A percentile compares a stretch with the other conserved stretches of the same genome.
These are phyloP conservation scores for Esox masquinongy DNA, from an alignment of 2,797 vertebrate genomes.

Conservation along the genomic window DNA sequence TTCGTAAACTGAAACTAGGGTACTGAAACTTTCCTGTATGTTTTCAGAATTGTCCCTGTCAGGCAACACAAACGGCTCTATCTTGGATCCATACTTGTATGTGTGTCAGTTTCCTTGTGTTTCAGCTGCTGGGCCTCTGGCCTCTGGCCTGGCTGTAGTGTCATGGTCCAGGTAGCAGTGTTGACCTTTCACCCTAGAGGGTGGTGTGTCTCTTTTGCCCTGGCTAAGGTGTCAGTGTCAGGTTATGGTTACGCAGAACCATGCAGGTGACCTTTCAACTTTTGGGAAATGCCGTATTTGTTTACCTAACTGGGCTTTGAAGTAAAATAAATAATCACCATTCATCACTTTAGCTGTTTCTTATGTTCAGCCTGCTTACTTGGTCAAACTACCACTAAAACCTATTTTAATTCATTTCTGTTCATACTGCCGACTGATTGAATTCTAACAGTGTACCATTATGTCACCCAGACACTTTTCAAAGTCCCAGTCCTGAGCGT, in stretches of 20 bases:
- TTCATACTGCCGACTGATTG: neutral
- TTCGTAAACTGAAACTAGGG: too few species aligned
- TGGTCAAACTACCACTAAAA: too few species aligned
- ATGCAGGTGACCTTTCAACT: neutral
- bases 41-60: neutral
- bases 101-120: neutral
- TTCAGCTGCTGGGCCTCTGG: too few species aligned
- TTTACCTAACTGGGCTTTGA: too few species aligned
- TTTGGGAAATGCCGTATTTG: neutral
- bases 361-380: too few species aligned
- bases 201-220: neutral
- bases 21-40: too few species aligned
- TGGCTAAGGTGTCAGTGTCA: constrained; percentile 1
- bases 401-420: neutral
- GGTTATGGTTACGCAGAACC: neutral
- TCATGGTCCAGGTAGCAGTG: neutral
- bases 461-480: too few species aligned
- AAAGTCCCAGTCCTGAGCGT: too few species aligned
- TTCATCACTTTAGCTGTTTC: too few species aligned
- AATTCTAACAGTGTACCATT: neutral
- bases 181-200: neutral
- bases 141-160: neutral
- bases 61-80: neutral
- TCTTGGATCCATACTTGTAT: neutral
- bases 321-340: too few species aligned